Conservation (phyloP, 2,888 invertebrate genomes). For the Caenorhabditis macrosperma region DNA sequence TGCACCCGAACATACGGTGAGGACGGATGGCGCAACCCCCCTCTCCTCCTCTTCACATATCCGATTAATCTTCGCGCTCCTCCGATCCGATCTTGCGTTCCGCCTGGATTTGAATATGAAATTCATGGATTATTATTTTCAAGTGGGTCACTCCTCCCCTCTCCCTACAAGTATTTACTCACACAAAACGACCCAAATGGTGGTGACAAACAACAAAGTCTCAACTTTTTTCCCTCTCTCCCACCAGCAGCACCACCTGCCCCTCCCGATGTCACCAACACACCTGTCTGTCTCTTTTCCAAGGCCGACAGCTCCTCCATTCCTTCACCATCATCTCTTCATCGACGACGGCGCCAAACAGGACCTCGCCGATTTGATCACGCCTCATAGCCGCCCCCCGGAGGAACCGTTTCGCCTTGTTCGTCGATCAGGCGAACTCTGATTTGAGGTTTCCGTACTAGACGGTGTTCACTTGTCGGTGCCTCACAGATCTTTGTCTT, state of each 20-base stretch:
- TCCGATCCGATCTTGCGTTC: not conserved
- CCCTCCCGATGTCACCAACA: conserved; percentile 20
- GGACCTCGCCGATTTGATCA: conserved; percentile 38
- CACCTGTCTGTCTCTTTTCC: conserved; percentile 21
- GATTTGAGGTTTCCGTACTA: conserved; percentile 21
- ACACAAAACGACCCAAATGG: not conserved
- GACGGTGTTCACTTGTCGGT: not conserved
- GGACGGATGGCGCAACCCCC: conserved; percentile 37
- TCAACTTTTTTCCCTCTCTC: not conserved
- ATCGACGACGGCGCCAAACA: conserved; percentile 13
- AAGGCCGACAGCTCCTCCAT: conserved; percentile 17
- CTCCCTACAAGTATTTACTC: not conserved
- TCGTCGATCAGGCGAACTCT: conserved; percentile 36
- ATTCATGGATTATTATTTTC: conserved; percentile 25
- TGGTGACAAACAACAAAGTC: not conserved
- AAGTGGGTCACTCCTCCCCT: not conserved
- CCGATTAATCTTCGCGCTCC: conserved; percentile 44
- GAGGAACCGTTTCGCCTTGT: conserved; percentile 38
- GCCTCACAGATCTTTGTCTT: not conserved
- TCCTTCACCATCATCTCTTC: not conserved
- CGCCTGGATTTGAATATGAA: conserved; percentile 30
- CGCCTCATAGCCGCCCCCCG: conserved; percentile 22
- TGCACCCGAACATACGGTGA: conserved; percentile 10
- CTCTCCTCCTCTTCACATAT: not conserved
- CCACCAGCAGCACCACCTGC: conserved; percentile 21